Conservation (phyloP, 1,140 invertebrate species). For the Drosophila ironensis region DNA sequence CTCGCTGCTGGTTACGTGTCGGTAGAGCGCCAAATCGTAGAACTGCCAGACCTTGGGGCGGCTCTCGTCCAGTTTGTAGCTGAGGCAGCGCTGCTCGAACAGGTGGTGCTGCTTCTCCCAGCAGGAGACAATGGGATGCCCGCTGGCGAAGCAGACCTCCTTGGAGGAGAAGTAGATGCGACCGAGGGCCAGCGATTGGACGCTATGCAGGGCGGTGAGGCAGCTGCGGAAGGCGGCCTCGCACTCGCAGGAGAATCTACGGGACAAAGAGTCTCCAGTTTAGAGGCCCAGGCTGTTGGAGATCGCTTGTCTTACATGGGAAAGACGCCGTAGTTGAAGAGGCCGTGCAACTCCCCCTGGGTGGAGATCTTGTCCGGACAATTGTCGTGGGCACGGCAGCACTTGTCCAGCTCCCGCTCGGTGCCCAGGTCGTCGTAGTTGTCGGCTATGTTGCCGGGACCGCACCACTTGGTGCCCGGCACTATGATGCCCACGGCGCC, state of each 20-base stretch:
- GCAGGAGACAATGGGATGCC: slow-evolving; percentile 85
- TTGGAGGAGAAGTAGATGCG: slow-evolving; percentile 87
- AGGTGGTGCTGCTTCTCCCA: slow-evolving; percentile 67
- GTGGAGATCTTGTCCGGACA: slow-evolving; percentile 86
- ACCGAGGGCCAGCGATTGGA: slow-evolving; percentile 84
- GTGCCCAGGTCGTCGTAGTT: slow-evolving; percentile 87
- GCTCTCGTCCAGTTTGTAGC: slow-evolving; percentile 83
- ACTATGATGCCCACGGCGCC: slow-evolving; percentile 39
- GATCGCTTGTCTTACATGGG: slow-evolving; percentile 83
- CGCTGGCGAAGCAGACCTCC: slow-evolving; percentile 86
- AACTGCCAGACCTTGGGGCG: slow-evolving; percentile 83
- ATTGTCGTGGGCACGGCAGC: slow-evolving; percentile 90
- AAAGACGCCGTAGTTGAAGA: slow-evolving; percentile 85
- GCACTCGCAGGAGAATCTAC: slow-evolving; percentile 84
- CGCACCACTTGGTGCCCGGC: slow-evolving; percentile 87
- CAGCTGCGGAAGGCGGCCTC: slow-evolving; percentile 87
- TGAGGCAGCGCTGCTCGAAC: slow-evolving; percentile 82
- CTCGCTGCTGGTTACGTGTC: slow-evolving; percentile 36
- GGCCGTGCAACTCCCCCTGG: slow-evolving; percentile 83
- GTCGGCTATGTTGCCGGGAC: slow-evolving; percentile 88
- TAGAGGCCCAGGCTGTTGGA: no score
- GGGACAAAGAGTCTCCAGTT: no score
- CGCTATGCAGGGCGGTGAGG: slow-evolving; percentile 83
- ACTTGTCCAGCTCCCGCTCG: slow-evolving; percentile 87
- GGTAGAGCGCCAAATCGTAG: slow-evolving; percentile 84